A percentile compares a stretch with the other conserved stretches of the same genome.
phyloP scores from a whole-genome alignment of 37 sponge, comb jelly and placozoan species.

The Aplysina aerophoba region DNA sequence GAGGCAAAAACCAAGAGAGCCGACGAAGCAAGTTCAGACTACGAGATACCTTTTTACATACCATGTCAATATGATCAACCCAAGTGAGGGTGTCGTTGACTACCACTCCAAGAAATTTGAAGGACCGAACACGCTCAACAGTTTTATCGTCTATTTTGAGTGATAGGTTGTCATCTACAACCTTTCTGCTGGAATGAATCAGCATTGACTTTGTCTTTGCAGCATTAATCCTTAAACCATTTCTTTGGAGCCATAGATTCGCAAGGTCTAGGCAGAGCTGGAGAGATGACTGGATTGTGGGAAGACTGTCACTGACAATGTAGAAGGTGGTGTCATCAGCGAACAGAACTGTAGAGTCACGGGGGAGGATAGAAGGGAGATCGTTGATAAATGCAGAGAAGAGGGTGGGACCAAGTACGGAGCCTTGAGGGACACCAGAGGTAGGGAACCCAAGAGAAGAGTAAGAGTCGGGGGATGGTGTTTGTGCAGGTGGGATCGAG shows the following conservation, averaged over 20 bases:
- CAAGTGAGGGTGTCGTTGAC: not conserved
- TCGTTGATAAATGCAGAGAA: slow-evolving; percentile 22
- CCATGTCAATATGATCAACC: too few species aligned
- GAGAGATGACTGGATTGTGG: slow-evolving; percentile 1
- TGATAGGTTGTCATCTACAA: not conserved
- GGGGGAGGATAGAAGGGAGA: not conserved
- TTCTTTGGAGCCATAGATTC: not conserved
- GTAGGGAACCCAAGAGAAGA: slow-evolving; percentile 9
- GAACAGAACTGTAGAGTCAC: slow-evolving; percentile 2
- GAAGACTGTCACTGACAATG: slow-evolving; percentile 5
- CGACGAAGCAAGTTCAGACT: not conserved
- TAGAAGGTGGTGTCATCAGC: slow-evolving; percentile 15
- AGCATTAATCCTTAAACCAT: slow-evolving; percentile 1
- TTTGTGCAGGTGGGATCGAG: too few species aligned
- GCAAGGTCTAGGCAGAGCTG: slow-evolving; percentile 7
- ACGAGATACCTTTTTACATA: too few species aligned
- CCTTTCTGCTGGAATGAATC: slow-evolving; percentile 7
- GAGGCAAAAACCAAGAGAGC: slow-evolving; percentile 9
- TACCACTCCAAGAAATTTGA: slow-evolving; percentile 27
- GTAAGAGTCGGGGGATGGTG: not conserved
- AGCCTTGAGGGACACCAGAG: slow-evolving; percentile 29
- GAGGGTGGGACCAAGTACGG: slow-evolving; percentile 10
- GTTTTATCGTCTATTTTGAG: not conserved
- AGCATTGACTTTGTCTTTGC: slow-evolving; percentile 17
- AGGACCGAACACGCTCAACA: not conserved